Evolutionary conservation across 2,888 invertebrate species (phyloP).

Genomic region (Drosophila limbata): DNA sequence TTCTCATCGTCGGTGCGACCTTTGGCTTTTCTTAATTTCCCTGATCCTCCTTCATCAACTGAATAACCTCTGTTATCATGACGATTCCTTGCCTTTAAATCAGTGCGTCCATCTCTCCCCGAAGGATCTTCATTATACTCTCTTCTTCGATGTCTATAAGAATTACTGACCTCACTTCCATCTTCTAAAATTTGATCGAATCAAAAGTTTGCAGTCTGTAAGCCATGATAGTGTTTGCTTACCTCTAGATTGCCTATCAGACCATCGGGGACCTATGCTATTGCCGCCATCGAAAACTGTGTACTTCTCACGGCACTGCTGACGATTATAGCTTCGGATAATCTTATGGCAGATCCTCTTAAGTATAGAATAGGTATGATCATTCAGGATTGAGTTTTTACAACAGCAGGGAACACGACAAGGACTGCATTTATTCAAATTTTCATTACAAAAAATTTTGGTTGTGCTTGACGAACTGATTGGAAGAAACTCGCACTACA

Average conservation of each 20-base stretch:
- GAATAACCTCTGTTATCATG: background rate
- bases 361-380: conserved; percentile 73
- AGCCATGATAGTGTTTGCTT: background rate
- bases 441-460: conserved; percentile 57
- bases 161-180: conserved; percentile 1
- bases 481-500: background rate
- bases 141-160: background rate
- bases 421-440: conserved; percentile 46
- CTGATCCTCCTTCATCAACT: background rate
- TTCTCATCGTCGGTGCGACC: background rate
- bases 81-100: background rate
- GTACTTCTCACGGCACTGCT: conserved; percentile 72
- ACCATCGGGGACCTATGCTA: conserved; percentile 41
- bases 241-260: conserved; percentile 27
- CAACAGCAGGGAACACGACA: conserved; percentile 57
- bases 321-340: conserved; percentile 67
- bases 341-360: conserved; percentile 80
- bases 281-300: conserved; percentile 79
- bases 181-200: background rate
- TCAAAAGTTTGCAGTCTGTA: background rate
- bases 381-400: conserved; percentile 55
- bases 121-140: conserved; percentile 1
- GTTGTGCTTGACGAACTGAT: conserved; percentile 69
- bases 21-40: background rate
- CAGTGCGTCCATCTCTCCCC: conserved; percentile 1